Base-by-base conservation (phyloP, 2,888 invertebrate genomes). In the Cremastobaeus sp. region DNA sequence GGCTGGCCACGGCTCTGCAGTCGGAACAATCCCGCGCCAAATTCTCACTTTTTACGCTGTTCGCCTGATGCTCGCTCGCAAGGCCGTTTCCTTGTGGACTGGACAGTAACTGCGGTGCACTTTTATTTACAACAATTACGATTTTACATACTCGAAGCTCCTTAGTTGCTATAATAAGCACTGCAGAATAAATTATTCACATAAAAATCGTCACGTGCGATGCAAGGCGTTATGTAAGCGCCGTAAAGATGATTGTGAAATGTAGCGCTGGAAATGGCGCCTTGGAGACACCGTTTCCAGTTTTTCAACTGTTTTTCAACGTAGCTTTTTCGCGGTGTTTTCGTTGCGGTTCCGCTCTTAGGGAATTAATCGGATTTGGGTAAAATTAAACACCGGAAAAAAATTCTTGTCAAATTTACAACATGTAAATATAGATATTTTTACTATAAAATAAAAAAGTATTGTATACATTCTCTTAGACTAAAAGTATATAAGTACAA, bases 31-130 rank as follows among this genome's bases (percentile, higher is more conserved):
- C 11, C 32, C 32, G 32, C 8, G 32, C 64, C 69, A 70, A 78
- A 78, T 75, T 76, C 59, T 77, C 59, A 60, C 69, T 77, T 57
- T 68, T 72, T 72, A 41, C 54, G 50, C 68, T 43, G 28, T 59
- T 50, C 59, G 18, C 47, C 45, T 72, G 64, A 64, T 69, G 60
- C 64, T 55, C 55, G 39, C 30, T 41, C 28, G 60, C 66, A 66
- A 73, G 59, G 72, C 28, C 47, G 65, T 60, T 72, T 60, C 59
- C 52, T 65, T 21, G 41, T 64, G n/a, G 11, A 50, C 48, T n/a
- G 43, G 34, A 35, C 21, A 18, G 8, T 17, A 18, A 25, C 37
- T 34, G 6, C 25, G 4, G 9, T 8, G 17, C 18, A 60, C 60
- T 48, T 52, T 57, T 43, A 43, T 45, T 59, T 48, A 34, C 9